Percentiles rank a stretch among this genome's conserved stretches.
Conservation (phyloP, 2,888 invertebrate species). For the Tridacna gigas region DNA sequence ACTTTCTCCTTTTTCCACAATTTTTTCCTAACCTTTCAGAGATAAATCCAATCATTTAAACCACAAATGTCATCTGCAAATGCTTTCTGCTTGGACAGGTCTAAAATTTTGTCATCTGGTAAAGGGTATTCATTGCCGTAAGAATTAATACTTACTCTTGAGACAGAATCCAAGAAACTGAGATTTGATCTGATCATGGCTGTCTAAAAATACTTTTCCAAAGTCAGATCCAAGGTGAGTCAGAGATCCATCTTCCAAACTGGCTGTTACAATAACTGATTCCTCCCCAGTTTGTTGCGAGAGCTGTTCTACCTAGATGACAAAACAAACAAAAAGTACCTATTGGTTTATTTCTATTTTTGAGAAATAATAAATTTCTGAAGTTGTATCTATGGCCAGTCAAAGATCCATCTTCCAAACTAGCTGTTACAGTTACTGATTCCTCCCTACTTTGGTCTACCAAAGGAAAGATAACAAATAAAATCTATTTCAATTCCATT, state of each 20-base stretch:
- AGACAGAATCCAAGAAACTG: constrained; percentile 57
- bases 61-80: neutral
- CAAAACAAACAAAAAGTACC: neutral
- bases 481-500: too few species aligned
- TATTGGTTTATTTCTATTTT: constrained; percentile 1
- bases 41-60: neutral
- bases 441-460: too few species aligned
- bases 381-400: too few species aligned
- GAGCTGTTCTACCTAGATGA: constrained; percentile 6
- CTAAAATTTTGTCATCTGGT: neutral
- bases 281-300: constrained; percentile 7
- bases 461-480: too few species aligned
- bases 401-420: too few species aligned
- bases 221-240: constrained; percentile 47
- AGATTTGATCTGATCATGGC: constrained; percentile 51
- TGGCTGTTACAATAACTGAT: constrained; percentile 27
- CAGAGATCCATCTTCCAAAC: constrained; percentile 47
- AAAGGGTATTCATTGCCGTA: neutral
- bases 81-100: neutral
- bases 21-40: neutral
- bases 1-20: neutral
- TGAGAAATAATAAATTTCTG: too few species aligned
- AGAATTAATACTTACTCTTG: constrained; percentile 37
- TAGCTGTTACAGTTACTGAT: constrained; percentile 31
- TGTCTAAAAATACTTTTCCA: constrained; percentile 48